A percentile compares a stretch with the other conserved stretches of the same genome.
phyloP scores from a whole-genome alignment of 2,113 vertebrate genomes.

The Myotis yumanensis region DNA sequence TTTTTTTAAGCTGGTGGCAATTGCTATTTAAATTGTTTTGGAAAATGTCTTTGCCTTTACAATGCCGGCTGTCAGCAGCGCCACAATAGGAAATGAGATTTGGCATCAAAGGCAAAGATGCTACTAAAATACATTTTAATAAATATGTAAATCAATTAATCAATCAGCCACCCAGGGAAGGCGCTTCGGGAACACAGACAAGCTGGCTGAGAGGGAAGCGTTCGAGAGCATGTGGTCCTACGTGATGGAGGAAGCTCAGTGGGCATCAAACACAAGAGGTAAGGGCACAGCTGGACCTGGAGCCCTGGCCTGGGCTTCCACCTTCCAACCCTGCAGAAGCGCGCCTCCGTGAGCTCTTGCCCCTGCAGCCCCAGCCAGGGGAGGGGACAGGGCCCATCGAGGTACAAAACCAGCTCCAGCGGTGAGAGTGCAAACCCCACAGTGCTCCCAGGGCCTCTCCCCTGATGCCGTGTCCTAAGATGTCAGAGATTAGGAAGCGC shows the following conservation, averaged over 20 bases:
- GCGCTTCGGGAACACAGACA: conserved; percentile 19
- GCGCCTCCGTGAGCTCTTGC: background rate
- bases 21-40: conserved; percentile 80
- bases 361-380: background rate
- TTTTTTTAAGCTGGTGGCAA: conserved; percentile 79
- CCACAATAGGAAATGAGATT: conserved; percentile 69
- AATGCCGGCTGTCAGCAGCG: conserved; percentile 75
- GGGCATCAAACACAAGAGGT: background rate
- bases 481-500: background rate
- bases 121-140: conserved; percentile 75
- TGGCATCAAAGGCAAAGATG: conserved; percentile 53
- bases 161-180: conserved; percentile 68
- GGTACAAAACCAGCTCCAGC: background rate
- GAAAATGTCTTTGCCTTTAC: conserved; percentile 80
- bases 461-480: background rate
- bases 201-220: conserved; percentile 35
- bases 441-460: background rate
- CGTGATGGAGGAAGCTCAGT: background rate
- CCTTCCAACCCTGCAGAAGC: background rate
- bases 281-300: background rate
- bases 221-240: background rate
- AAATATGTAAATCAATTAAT: conserved; percentile 76
- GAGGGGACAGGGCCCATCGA: background rate
- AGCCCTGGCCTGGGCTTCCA: background rate
- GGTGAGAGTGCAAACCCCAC: background rate